A percentile compares a stretch with the other conserved stretches of the same genome.
Conservation (phyloP, 2,888 invertebrate genomes). For the Drosophila meridionalis region DNA sequence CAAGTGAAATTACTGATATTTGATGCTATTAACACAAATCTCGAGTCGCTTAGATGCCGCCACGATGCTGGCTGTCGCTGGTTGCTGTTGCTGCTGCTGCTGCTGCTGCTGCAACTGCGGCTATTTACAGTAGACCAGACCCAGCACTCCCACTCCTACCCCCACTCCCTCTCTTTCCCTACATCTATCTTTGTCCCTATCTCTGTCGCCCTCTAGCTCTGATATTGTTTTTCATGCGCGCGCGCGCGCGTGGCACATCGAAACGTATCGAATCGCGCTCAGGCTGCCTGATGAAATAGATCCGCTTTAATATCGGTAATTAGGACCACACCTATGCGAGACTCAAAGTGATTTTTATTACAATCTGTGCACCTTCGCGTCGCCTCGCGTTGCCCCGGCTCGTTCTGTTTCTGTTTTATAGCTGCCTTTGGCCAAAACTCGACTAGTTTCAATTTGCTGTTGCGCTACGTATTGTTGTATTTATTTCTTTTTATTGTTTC, state of each 20-base stretch:
- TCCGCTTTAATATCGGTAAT: slow-evolving; percentile 82
- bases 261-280: slow-evolving; percentile 28
- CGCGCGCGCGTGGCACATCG: slow-evolving; percentile 72
- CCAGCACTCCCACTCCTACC: slow-evolving; percentile 18
- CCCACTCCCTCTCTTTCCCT: neutral
- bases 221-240: slow-evolving; percentile 59
- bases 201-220: slow-evolving; percentile 1
- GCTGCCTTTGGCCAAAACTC: slow-evolving; percentile 78
- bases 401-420: slow-evolving; percentile 62
- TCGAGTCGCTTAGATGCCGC: slow-evolving; percentile 41
- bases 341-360: slow-evolving; percentile 76
- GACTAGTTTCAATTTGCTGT: slow-evolving; percentile 77
- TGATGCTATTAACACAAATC: slow-evolving; percentile 83
- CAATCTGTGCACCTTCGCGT: slow-evolving; percentile 40
- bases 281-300: slow-evolving; percentile 75
- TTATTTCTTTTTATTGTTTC: slow-evolving; percentile 45
- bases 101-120: slow-evolving; percentile 39
- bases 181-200: neutral
- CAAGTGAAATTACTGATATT: slow-evolving; percentile 83
- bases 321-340: slow-evolving; percentile 82
- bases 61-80: slow-evolving; percentile 28
- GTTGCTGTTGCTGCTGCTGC: slow-evolving; percentile 37
- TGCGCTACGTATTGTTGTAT: slow-evolving; percentile 32
- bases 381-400: slow-evolving; percentile 28
- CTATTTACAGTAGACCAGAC: slow-evolving; percentile 44